Conservation (phyloP, 2,888 invertebrate species). For the Drosophila buzzatii region DNA sequence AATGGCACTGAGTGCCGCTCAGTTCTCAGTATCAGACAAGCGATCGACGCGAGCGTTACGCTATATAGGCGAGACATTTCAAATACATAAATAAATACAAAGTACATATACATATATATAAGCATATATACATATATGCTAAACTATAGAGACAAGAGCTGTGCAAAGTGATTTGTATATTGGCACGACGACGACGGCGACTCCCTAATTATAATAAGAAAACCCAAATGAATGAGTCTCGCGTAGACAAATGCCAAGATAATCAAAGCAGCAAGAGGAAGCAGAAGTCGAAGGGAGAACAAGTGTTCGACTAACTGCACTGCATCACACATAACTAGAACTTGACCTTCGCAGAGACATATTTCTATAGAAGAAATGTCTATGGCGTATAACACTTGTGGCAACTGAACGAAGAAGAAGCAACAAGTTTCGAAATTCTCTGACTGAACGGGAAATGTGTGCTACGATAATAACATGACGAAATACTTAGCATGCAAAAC, state of each 20-base stretch:
- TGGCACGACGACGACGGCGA: slow-evolving; percentile 36
- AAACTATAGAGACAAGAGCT: slow-evolving; percentile 14
- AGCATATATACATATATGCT: slow-evolving; percentile 11
- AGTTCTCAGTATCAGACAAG: slow-evolving; percentile 66
- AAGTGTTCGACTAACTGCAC: slow-evolving; percentile 39
- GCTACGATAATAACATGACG: slow-evolving; percentile 2
- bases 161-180: slow-evolving; percentile 44
- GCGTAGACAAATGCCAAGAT: slow-evolving; percentile 10
- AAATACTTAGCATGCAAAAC: slow-evolving; percentile 14
- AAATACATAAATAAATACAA: slow-evolving; percentile 21
- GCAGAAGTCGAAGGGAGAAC: slow-evolving; percentile 17
- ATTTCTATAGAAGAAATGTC: slow-evolving; percentile 5
- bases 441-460: background rate
- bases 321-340: slow-evolving; percentile 38
- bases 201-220: slow-evolving; percentile 51
- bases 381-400: slow-evolving; percentile 36
- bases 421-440: slow-evolving; percentile 35
- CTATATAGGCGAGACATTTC: slow-evolving; percentile 43
- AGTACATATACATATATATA: background rate
- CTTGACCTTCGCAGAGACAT: slow-evolving; percentile 56
- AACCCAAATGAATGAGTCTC: slow-evolving; percentile 3
- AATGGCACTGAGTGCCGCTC: slow-evolving; percentile 54
- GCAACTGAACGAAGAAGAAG: slow-evolving; percentile 19
- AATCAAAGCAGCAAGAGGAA: slow-evolving; percentile 10
- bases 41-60: slow-evolving; percentile 73